These are phyloP conservation scores for Nothura maculosa DNA, from an alignment of 2,797 vertebrate genomes.

Conservation along the genomic window DNA sequence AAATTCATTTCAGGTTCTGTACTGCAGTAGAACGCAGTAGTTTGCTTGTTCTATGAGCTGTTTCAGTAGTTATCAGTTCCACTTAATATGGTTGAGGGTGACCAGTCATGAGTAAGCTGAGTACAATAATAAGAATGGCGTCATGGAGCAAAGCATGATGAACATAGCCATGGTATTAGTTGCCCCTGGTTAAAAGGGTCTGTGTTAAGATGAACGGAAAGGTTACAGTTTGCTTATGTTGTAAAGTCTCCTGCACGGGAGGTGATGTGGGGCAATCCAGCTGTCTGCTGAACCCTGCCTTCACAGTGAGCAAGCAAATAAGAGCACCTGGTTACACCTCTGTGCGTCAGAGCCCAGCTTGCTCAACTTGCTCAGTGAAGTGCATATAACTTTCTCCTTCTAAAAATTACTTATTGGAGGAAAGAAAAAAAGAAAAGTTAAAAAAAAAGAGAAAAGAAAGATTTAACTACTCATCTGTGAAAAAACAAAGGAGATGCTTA, in stretches of 20 bases:
- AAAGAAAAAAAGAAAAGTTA: neutral
- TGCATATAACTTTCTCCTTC: conserved; percentile 23
- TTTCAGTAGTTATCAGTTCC: neutral
- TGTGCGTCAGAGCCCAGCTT: neutral
- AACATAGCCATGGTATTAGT: neutral
- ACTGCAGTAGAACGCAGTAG: neutral
- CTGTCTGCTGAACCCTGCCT: neutral
- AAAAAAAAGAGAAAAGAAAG: too few relatives aligned
- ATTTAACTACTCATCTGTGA: conserved; percentile 49
- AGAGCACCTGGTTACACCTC: neutral
- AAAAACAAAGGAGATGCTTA: conserved; percentile 51
- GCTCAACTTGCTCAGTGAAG: neutral
- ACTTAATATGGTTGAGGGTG: neutral
- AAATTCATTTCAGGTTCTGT: neutral
- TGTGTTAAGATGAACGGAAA: neutral
- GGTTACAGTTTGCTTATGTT: neutral
- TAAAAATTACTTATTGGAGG: conserved; percentile 50
- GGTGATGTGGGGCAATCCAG: neutral
- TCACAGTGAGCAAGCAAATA: neutral
- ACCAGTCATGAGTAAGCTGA: neutral
- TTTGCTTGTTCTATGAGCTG: neutral
- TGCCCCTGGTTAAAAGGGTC: neutral
- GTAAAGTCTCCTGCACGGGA: neutral
- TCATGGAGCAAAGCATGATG: neutral
- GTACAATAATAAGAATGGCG: neutral